Conservation (phyloP, 2,113 vertebrate genomes). For the Rutilus rutilus region DNA sequence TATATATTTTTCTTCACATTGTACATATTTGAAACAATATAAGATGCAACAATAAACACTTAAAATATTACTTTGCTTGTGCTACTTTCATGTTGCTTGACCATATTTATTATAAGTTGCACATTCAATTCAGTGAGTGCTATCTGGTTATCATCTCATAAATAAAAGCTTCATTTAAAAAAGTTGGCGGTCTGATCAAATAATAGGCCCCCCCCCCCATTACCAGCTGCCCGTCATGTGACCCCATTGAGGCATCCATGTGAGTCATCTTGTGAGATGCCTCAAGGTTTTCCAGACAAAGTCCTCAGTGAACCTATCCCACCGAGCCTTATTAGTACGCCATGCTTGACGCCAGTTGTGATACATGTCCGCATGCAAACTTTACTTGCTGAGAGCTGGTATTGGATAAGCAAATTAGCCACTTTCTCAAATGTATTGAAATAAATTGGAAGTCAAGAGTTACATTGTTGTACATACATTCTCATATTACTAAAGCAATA, state of each 20-base stretch:
- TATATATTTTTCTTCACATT: not conserved
- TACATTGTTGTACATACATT: slow-evolving; percentile 15
- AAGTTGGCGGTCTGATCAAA: not conserved
- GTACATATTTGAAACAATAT: not conserved
- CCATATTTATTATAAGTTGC: not conserved
- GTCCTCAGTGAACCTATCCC: slow-evolving; percentile 32
- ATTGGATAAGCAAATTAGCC: not conserved
- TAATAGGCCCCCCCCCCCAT: not conserved
- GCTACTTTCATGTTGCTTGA: not conserved
- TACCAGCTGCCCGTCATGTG: slow-evolving; percentile 72
- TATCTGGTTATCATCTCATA: not conserved
- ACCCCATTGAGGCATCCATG: slow-evolving; percentile 63
- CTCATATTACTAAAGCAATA: not conserved
- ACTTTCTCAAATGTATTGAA: slow-evolving; percentile 9
- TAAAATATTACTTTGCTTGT: not conserved
- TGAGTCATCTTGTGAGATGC: slow-evolving; percentile 68
- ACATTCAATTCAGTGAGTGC: not conserved
- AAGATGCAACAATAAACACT: not conserved
- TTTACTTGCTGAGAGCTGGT: not conserved
- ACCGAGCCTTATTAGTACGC: not conserved
- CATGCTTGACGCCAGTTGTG: not conserved
- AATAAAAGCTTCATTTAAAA: not conserved
- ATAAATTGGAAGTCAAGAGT: not conserved
- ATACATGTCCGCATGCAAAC: not conserved
- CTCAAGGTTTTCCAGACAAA: slow-evolving; percentile 48